These are phyloP conservation scores for pig (Sus scrofa) DNA, from an alignment of 2,113 vertebrate genomes.

Conservation along the genomic window T2T-Sscrofa CM000819.6:5944501-5945000, in stretches of 20 bases:
- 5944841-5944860: background rate
- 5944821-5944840: background rate
- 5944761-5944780: rapidly evolving
- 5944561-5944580: no score
- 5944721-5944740: no score
- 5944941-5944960: rapidly evolving
- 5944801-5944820: rapidly evolving
- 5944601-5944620: background rate
- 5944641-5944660: background rate
- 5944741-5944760: rapidly evolving
- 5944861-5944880: rapidly evolving
- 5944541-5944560: background rate
- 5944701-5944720: rapidly evolving
- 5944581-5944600: background rate
- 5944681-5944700: background rate
- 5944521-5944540: background rate
- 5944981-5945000: background rate
- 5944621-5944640: background rate
- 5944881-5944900: rapidly evolving
- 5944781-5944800: rapidly evolving
- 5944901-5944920: background rate
- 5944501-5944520: background rate
- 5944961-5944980: background rate
- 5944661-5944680: background rate
- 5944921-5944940: no score